Percentiles rank a stretch among this genome's conserved stretches.
phyloP scores from a whole-genome alignment of 1,140 invertebrate genomes.

The Drosophila lowei region DNA sequence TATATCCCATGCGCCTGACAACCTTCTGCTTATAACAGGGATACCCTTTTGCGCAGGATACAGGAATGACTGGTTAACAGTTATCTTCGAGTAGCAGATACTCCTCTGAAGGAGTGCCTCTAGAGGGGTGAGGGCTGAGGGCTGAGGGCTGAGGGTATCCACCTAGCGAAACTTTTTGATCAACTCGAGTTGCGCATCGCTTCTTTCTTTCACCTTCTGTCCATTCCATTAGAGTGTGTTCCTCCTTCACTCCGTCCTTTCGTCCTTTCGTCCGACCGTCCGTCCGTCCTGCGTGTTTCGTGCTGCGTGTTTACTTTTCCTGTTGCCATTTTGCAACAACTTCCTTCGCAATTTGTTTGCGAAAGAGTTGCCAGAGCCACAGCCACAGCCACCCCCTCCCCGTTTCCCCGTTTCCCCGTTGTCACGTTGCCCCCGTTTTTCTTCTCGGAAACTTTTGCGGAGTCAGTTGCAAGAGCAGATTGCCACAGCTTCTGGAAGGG shows the following conservation, averaged over 20 bases:
- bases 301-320: conserved; percentile 66
- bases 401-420: too few relatives aligned
- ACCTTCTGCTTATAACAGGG: too few relatives aligned
- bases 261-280: too few relatives aligned
- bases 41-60: neutral
- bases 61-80: conserved; percentile 19
- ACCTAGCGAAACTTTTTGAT: conserved; percentile 47
- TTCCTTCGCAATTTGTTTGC: conserved; percentile 76
- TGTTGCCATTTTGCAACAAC: conserved; percentile 73
- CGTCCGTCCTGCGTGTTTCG: conserved; percentile 11
- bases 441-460: conserved; percentile 41
- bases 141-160: conserved; percentile 10
- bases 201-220: too few relatives aligned
- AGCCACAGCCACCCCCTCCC: neutral
- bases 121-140: conserved; percentile 1
- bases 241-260: neutral
- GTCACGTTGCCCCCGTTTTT: neutral
- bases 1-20: too few relatives aligned
- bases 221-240: too few relatives aligned
- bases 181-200: conserved; percentile 24
- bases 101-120: neutral
- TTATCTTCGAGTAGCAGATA: conserved; percentile 39
- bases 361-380: conserved; percentile 51
- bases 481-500: neutral
- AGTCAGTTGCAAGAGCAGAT: conserved; percentile 40